Evolutionary conservation across 2,888 invertebrate species (phyloP).

Genomic region (Dendrolimus houi): DNA sequence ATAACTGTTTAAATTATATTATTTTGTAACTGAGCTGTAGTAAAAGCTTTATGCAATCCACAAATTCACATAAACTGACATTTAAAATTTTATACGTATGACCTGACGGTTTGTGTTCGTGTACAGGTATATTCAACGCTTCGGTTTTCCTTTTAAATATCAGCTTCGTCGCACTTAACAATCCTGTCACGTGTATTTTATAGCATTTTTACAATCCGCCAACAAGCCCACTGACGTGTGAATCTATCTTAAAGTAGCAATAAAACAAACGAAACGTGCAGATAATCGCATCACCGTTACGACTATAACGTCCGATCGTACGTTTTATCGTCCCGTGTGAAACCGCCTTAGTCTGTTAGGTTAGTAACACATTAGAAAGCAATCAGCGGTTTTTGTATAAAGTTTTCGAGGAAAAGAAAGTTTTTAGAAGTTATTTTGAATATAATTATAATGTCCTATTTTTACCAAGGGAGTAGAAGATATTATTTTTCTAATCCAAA

Average conservation of each 20-base stretch:
- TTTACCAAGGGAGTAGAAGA: too few relatives aligned
- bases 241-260: background rate
- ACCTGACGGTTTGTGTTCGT: too few relatives aligned
- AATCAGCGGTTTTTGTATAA: background rate
- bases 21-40: too few relatives aligned
- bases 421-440: background rate
- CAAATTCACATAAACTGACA: too few relatives aligned
- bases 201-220: background rate
- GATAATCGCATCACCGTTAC: background rate
- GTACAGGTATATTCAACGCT: background rate
- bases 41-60: too few relatives aligned
- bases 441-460: background rate
- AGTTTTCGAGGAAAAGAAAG: background rate
- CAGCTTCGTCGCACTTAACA: background rate
- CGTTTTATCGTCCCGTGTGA: background rate
- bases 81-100: too few relatives aligned
- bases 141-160: too few relatives aligned
- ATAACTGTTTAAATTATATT: too few relatives aligned
- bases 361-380: background rate
- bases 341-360: background rate
- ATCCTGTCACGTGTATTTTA: conserved; percentile 3
- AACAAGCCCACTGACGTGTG: background rate
- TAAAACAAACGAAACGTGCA: background rate
- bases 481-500: too few relatives aligned
- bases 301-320: background rate